These are phyloP conservation scores for Xanthorhoe spadicearia DNA, from an alignment of 2,888 invertebrate species.

Conservation along the genomic window DNA sequence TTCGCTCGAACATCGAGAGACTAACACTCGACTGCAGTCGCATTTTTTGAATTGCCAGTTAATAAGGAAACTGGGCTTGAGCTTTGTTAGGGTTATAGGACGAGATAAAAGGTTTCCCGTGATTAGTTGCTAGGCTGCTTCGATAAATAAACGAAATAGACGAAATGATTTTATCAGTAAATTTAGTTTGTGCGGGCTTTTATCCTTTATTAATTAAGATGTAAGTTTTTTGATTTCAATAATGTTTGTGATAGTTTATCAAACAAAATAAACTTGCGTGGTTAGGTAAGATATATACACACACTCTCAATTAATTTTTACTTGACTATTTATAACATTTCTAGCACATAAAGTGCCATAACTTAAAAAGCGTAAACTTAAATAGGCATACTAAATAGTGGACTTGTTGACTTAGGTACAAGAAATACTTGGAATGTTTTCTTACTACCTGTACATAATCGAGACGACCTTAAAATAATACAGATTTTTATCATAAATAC, in stretches of 20 bases:
- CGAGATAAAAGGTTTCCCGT: slow-evolving; percentile 15
- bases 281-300: neutral
- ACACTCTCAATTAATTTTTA: neutral
- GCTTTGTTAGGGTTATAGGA: slow-evolving; percentile 24
- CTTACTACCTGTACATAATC: slow-evolving; percentile 21
- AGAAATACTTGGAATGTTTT: slow-evolving; percentile 26
- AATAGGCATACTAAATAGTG: neutral
- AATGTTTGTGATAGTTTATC: neutral
- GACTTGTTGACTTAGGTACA: slow-evolving; percentile 11
- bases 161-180: too few relatives aligned
- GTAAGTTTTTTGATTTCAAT: neutral
- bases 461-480: slow-evolving; percentile 31
- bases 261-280: neutral
- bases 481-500: slow-evolving; percentile 38
- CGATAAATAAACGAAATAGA: neutral
- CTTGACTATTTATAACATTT: slow-evolving; percentile 4
- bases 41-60: slow-evolving; percentile 38
- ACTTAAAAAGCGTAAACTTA: slow-evolving; percentile 2
- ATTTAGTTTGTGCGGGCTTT: too few relatives aligned
- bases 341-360: neutral
- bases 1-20: slow-evolving; percentile 54
- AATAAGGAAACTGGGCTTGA: slow-evolving; percentile 36
- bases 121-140: neutral
- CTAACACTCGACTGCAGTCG: slow-evolving; percentile 36
- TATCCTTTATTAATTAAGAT: neutral